Evolutionary conservation across 2,797 vertebrate genomes (phyloP).

Genomic region (Hyperoplus immaculatus): DNA sequence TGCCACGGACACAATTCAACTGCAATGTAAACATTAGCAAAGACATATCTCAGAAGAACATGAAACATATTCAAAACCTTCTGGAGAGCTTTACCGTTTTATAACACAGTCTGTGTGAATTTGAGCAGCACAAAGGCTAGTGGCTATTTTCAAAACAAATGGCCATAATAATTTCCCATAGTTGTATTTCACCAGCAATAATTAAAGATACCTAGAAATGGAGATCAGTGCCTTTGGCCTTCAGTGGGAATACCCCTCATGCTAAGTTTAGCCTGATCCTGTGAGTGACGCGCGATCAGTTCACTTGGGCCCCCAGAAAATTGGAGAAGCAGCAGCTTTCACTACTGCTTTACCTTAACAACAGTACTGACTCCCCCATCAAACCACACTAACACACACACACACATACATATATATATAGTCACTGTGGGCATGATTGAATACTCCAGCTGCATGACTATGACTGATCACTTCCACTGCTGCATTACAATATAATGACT

Average conservation of each 20-base stretch:
- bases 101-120: not conserved
- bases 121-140: too few relatives aligned
- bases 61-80: not conserved
- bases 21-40: not conserved
- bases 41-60: not conserved
- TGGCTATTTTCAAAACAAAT: not conserved
- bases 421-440: not conserved
- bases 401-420: not conserved
- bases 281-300: constrained; percentile 22
- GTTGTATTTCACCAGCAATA: too few relatives aligned
- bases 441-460: constrained; percentile 4
- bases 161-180: not conserved
- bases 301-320: constrained; percentile 38
- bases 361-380: not conserved
- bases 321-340: constrained; percentile 54
- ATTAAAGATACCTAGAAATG: constrained; percentile 32
- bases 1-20: not conserved
- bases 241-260: constrained; percentile 35
- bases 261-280: constrained; percentile 62
- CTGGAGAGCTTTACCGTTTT: not conserved
- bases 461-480: constrained; percentile 63
- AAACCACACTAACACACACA: not conserved
- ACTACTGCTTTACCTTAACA: constrained; percentile 56
- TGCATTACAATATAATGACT: constrained; percentile 39
- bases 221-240: constrained; percentile 40